phyloP scores from a whole-genome alignment of 2,797 vertebrate species.

The Chelonia mydas region DNA sequence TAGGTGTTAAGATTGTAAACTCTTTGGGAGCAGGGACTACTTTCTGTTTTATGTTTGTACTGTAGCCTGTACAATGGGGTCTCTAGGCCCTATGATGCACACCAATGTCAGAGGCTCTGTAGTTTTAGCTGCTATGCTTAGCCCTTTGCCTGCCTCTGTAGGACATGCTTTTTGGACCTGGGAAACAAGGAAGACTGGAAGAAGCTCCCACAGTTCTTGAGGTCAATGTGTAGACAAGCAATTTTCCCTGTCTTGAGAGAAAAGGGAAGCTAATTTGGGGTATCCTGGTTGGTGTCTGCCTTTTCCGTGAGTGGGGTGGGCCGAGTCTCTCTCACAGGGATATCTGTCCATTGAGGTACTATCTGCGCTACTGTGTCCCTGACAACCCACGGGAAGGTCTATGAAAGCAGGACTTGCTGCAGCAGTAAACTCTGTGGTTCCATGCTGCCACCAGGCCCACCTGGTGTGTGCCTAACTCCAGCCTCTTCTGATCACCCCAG shows the following conservation, averaged over 20 bases:
- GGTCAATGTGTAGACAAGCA: background rate
- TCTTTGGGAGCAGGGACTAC: background rate
- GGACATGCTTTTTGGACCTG: background rate
- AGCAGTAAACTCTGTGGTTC: background rate
- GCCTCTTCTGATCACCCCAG: background rate
- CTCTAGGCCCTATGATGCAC: no score
- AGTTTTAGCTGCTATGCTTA: no score
- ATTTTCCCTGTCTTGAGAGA: background rate
- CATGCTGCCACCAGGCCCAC: background rate
- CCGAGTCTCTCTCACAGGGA: rapidly evolving
- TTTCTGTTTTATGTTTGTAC: background rate
- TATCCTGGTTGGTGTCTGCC: background rate
- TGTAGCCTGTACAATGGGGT: background rate
- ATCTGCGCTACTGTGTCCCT: background rate
- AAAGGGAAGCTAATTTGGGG: background rate
- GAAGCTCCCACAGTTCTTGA: background rate
- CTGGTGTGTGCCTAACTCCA: background rate
- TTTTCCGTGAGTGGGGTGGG: background rate
- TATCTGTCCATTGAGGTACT: background rate
- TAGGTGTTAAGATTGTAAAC: background rate
- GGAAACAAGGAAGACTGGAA: background rate
- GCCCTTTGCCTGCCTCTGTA: rapidly evolving
- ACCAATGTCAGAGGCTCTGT: background rate
- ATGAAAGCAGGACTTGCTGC: background rate
- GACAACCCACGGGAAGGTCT: background rate